Evolutionary conservation across 2,113 vertebrate genomes (phyloP).

Genomic region (Pomatostomus ruficeps): DNA sequence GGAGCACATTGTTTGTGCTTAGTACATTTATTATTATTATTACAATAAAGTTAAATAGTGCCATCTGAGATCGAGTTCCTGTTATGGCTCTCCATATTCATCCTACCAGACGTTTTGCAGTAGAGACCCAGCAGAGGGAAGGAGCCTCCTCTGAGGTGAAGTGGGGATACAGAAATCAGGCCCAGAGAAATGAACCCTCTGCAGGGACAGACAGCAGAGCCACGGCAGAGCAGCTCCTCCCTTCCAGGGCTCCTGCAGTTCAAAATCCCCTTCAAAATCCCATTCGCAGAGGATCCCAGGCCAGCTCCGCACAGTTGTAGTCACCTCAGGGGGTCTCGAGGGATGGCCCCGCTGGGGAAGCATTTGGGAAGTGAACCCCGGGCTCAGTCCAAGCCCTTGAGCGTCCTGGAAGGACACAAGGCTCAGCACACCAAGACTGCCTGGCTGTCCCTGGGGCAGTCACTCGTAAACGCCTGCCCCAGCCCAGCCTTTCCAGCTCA

Average conservation of each 20-base stretch:
- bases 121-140: not conserved
- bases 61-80: not conserved
- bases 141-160: not conserved
- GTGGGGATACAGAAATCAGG: not conserved
- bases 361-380: not conserved
- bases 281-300: not conserved
- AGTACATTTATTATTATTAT: not conserved
- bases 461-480: not conserved
- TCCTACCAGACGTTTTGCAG: not conserved
- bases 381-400: not conserved
- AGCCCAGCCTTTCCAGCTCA: not conserved
- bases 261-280: not conserved
- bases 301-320: not conserved
- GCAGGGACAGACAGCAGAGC: not conserved
- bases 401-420: not conserved
- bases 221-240: not conserved
- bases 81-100: not conserved
- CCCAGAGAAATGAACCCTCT: not conserved
- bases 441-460: not conserved
- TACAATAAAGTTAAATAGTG: not conserved
- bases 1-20: not conserved
- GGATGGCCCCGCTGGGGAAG: not conserved
- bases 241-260: not conserved
- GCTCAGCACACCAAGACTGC: rapidly evolving
- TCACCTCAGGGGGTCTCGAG: not conserved